phyloP scores from a whole-genome alignment of 2,888 invertebrate species.

The Oligia fasciuncula region DNA sequence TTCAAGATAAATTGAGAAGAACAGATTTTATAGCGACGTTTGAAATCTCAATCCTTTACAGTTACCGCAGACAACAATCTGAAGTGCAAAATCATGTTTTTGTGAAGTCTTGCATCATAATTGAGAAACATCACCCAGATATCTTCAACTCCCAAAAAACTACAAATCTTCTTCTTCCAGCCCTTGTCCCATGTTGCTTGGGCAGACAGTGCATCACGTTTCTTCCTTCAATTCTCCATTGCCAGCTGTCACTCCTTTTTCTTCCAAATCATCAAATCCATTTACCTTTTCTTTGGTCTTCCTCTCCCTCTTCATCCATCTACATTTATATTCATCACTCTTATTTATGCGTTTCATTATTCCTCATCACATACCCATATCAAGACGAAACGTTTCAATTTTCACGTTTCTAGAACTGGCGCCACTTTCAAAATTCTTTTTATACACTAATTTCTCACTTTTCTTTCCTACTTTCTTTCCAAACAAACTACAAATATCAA shows the following conservation, averaged over 20 bases:
- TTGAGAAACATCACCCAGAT: background rate
- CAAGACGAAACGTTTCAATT: background rate
- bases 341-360: background rate
- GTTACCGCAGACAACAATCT: background rate
- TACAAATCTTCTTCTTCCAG: background rate
- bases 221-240: background rate
- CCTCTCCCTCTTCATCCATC: background rate
- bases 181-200: background rate
- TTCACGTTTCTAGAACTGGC: background rate
- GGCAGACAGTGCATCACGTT: background rate
- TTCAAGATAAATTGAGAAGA: too few relatives aligned
- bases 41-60: background rate
- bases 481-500: conserved; percentile 26
- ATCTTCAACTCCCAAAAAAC: background rate
- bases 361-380: background rate
- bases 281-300: background rate
- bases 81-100: background rate
- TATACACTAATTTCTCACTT: too few relatives aligned
- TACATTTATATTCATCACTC: background rate
- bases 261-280: background rate
- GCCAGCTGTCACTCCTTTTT: background rate
- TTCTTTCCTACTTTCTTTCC: background rate
- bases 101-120: background rate
- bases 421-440: background rate
- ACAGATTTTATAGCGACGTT: too few relatives aligned